phyloP scores from a whole-genome alignment of 2,888 invertebrate genomes.

The Drosophila robusta region DNA sequence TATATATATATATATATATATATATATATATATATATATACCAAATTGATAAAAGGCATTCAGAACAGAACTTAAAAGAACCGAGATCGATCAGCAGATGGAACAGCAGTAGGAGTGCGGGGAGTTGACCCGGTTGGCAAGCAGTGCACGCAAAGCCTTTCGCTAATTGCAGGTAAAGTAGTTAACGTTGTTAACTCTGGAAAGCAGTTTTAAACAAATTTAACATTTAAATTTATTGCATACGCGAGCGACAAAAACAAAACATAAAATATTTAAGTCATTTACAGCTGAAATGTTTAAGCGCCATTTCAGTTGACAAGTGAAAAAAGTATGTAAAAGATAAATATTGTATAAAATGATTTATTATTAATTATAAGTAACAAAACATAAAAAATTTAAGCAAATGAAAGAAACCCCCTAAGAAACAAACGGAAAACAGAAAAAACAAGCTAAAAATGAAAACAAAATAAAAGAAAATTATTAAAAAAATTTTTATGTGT shows the following conservation, averaged over 20 bases:
- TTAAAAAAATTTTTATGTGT: conserved; percentile 49
- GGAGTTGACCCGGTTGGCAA: conserved; percentile 37
- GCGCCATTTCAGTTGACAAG: conserved; percentile 55
- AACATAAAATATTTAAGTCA: conserved; percentile 60
- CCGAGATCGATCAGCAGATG: conserved; percentile 18
- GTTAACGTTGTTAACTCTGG: conserved; percentile 73
- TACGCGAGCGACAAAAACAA: conserved; percentile 47
- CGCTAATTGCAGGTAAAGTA: conserved; percentile 70
- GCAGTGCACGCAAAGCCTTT: conserved; percentile 71
- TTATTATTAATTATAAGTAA: conserved; percentile 74
- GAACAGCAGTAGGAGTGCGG: conserved; percentile 23
- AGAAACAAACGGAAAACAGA: conserved; percentile 54
- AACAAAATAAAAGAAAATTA: conserved; percentile 77
- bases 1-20: conserved; percentile 25
- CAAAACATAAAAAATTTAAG: conserved; percentile 66
- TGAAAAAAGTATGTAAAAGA: conserved; percentile 65
- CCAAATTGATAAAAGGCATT: conserved; percentile 31
- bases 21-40: conserved; percentile 10
- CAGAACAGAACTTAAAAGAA: conserved; percentile 41
- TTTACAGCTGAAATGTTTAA: conserved; percentile 62
- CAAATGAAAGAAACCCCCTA: conserved; percentile 57
- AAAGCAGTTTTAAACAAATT: conserved; percentile 73
- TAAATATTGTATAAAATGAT: conserved; percentile 81
- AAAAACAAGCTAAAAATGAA: conserved; percentile 69
- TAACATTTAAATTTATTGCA: conserved; percentile 65